Evolutionary conservation across 2,888 invertebrate genomes (phyloP).

Genomic region (Metellina segmentata): DNA sequence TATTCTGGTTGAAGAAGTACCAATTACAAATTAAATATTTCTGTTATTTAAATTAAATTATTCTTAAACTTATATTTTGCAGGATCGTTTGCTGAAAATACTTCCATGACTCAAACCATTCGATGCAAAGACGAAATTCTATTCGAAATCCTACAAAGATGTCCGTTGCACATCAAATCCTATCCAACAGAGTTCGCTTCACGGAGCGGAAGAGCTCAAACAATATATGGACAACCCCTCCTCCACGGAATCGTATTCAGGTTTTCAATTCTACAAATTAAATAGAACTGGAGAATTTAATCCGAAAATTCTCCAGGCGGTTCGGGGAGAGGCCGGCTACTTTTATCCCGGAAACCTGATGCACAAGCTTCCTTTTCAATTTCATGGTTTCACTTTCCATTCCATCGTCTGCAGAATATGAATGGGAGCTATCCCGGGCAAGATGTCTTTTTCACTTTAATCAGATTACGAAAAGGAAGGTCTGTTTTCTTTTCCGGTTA

Average conservation of each 20-base stretch:
- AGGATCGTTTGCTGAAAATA: too few species aligned
- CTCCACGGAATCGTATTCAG: not conserved
- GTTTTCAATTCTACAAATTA: slow-evolving; percentile 50
- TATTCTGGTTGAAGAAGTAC: too few species aligned
- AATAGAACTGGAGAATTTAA: slow-evolving; percentile 52
- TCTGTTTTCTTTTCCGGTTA: not conserved
- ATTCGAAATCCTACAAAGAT: too few species aligned
- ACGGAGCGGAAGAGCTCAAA: not conserved
- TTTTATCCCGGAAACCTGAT: not conserved
- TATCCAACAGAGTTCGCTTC: too few species aligned
- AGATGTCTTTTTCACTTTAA: slow-evolving; percentile 1
- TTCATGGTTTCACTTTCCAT: slow-evolving; percentile 46
- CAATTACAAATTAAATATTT: too few species aligned
- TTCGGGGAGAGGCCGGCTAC: not conserved
- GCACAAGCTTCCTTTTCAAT: slow-evolving; percentile 8
- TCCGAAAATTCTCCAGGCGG: slow-evolving; percentile 36
- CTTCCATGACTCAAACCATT: too few species aligned
- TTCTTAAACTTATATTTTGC: too few species aligned
- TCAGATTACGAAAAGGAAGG: not conserved
- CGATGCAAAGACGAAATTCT: too few species aligned
- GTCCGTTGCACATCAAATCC: too few species aligned
- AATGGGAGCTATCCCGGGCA: not conserved
- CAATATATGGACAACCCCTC: not conserved
- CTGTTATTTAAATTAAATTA: too few species aligned
- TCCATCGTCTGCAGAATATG: not conserved